Evolutionary conservation across 1,140 invertebrate genomes (phyloP).

Genomic region (Danaus melanippus): DNA sequence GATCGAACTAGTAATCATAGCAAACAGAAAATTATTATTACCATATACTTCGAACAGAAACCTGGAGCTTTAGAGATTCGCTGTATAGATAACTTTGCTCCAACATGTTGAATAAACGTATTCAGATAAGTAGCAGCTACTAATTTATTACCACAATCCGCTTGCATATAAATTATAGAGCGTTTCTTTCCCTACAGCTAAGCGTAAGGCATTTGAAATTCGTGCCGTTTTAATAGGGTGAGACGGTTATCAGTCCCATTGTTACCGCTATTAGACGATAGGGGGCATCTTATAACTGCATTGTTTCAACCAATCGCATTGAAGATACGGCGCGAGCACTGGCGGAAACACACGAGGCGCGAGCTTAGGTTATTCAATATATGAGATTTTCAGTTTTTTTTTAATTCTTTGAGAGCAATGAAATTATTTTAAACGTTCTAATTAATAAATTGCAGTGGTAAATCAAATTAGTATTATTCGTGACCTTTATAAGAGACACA

Average conservation of each 20-base stretch:
- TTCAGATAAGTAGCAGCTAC: conserved; percentile 11
- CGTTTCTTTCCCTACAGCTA: conserved; percentile 16
- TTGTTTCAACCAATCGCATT: conserved; percentile 35
- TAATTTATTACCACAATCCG: conserved; percentile 15
- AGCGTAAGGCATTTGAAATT: conserved; percentile 25
- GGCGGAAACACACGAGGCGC: conserved; percentile 8
- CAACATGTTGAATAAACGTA: conserved; percentile 9
- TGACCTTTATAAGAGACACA: too few relatives aligned
- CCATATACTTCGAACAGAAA: too few relatives aligned
- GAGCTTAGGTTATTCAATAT: not conserved
- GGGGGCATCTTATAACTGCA: conserved; percentile 38
- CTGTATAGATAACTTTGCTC: conserved; percentile 1
- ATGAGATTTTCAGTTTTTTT: too few relatives aligned
- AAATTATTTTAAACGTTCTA: too few relatives aligned
- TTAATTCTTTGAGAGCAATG: too few relatives aligned
- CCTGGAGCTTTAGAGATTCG: conserved; percentile 1
- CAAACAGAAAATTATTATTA: too few relatives aligned
- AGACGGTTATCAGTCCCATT: conserved; percentile 45
- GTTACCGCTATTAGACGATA: conserved; percentile 35
- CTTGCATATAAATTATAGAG: conserved; percentile 20
- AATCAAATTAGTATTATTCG: too few relatives aligned
- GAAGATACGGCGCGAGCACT: conserved; percentile 15
- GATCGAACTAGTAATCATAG: too few relatives aligned
- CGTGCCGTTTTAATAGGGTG: conserved; percentile 39
- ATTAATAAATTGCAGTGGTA: too few relatives aligned